Percentiles rank a stretch among this genome's conserved stretches.
Evolutionary conservation across 2,888 invertebrate species (phyloP).

Genomic region (Patella caerulea): DNA sequence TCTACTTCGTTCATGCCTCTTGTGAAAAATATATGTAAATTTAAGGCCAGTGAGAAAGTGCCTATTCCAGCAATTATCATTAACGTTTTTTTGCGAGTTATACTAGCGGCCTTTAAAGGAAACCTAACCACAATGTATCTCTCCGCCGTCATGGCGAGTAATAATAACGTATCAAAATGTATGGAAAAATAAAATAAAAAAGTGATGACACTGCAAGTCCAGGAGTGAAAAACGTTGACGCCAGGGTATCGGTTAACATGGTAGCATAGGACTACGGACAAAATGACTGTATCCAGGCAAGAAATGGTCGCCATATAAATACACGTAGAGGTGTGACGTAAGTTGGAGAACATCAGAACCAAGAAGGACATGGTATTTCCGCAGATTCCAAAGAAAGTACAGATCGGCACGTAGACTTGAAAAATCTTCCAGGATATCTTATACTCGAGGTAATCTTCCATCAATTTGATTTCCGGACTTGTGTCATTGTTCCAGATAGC

Average conservation of each 20-base stretch:
- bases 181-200: slow-evolving; percentile 35
- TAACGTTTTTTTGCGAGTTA: slow-evolving; percentile 20
- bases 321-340: neutral
- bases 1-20: slow-evolving; percentile 5
- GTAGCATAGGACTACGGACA: neutral
- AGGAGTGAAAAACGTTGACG: slow-evolving; percentile 7
- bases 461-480: neutral
- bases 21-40: slow-evolving; percentile 32
- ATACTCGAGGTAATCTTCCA: slow-evolving; percentile 21
- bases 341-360: slow-evolving; percentile 16
- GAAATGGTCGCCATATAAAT: neutral
- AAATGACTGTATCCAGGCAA: neutral
- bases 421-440: slow-evolving; percentile 20
- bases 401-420: slow-evolving; percentile 27
- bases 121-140: slow-evolving; percentile 33
- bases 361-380: slow-evolving; percentile 29
- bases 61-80: slow-evolving; percentile 16
- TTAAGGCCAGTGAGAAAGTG: slow-evolving; percentile 23
- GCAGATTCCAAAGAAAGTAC: slow-evolving; percentile 22
- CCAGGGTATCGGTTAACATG: neutral
- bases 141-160: slow-evolving; percentile 37
- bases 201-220: slow-evolving; percentile 26
- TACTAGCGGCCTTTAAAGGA: slow-evolving; percentile 26
- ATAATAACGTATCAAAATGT: slow-evolving; percentile 30
- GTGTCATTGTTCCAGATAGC: neutral